Conservation (phyloP, 2,113 vertebrate species). For the Toxotes chatareus region DNA sequence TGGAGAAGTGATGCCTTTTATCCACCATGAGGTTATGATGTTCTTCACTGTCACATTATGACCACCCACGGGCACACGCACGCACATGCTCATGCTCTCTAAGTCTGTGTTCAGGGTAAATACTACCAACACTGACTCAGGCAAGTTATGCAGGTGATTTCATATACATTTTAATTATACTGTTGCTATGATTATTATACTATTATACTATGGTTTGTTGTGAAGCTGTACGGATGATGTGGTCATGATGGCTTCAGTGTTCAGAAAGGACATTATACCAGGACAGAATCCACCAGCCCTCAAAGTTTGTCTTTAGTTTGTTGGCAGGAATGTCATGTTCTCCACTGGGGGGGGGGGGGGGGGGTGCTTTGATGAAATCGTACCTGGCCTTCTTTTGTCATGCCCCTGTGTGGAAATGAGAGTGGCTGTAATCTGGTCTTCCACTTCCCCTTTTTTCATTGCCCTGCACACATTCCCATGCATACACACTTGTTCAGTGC, state of each 20-base stretch:
- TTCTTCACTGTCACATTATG: conserved; percentile 72
- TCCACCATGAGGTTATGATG: conserved; percentile 67
- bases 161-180: not conserved
- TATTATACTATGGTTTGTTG: not conserved
- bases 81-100: not conserved
- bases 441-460: conserved; percentile 43
- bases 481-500: conserved; percentile 24
- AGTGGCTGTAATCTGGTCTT: conserved; percentile 64
- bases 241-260: not conserved
- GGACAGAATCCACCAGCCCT: not conserved
- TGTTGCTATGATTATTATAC: too few relatives aligned
- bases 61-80: conserved; percentile 20
- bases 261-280: not conserved
- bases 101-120: not conserved
- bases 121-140: not conserved
- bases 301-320: conserved; percentile 37
- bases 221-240: not conserved
- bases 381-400: conserved; percentile 38
- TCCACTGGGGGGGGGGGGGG: not conserved
- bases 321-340: conserved; percentile 38
- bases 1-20: conserved; percentile 80
- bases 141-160: not conserved
- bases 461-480: conserved; percentile 27
- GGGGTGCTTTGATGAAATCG: conserved; percentile 11
- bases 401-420: conserved; percentile 56